phyloP scores from a whole-genome alignment of 2,797 vertebrate species.

The Acanthurus tractus region DNA sequence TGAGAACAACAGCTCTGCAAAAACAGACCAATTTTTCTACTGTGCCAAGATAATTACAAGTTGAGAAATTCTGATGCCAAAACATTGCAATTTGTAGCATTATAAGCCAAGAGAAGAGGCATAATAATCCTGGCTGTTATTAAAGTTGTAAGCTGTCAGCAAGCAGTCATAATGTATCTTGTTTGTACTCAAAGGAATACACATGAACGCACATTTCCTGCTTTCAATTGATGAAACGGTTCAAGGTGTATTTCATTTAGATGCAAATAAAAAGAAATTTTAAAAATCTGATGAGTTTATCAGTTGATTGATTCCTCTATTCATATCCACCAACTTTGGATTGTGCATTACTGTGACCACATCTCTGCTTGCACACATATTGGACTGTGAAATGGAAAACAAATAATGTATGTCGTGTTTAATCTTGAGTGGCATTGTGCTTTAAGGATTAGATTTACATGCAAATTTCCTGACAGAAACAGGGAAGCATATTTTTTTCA shows the following conservation, averaged over 20 bases:
- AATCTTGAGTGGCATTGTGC: not conserved
- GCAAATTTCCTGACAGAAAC: not conserved
- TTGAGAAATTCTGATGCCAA: slow-evolving; percentile 34
- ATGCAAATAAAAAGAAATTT: not conserved
- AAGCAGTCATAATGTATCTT: not conserved
- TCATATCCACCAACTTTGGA: not conserved
- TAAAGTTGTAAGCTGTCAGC: slow-evolving; percentile 12
- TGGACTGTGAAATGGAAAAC: not conserved
- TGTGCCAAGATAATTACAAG: slow-evolving; percentile 46
- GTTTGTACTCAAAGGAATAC: slow-evolving; percentile 4
- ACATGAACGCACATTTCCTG: slow-evolving; percentile 1
- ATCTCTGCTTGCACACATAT: not conserved
- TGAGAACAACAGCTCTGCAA: slow-evolving; percentile 41
- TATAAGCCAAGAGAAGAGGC: slow-evolving; percentile 21
- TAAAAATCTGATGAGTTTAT: not conserved
- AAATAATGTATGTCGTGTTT: not conserved
- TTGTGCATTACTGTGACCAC: not conserved
- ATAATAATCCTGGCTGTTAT: slow-evolving; percentile 31
- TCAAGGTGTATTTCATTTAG: slow-evolving; percentile 19
- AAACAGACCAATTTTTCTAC: slow-evolving; percentile 23
- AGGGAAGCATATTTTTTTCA: not conserved
- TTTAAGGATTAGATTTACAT: slow-evolving; percentile 26
- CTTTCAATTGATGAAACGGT: not conserved
- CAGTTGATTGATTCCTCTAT: not conserved
- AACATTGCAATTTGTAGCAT: slow-evolving; percentile 40